These are phyloP conservation scores for Eunapius fragilis DNA, from an alignment of 37 sponge, comb jelly and placozoan species.

Conservation along the genomic window DNA sequence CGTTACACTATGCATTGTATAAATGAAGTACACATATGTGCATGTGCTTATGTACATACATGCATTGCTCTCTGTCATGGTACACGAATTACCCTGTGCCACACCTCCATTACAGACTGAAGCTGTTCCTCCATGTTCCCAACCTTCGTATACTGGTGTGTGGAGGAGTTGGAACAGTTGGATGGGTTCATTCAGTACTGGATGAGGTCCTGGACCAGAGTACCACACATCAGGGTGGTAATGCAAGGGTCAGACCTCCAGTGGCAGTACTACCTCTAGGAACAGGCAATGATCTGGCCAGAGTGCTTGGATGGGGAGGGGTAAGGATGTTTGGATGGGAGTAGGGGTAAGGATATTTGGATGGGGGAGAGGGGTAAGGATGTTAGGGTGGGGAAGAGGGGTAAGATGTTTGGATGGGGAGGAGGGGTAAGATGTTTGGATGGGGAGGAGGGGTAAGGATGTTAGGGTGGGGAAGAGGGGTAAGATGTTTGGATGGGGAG, in stretches of 20 bases:
- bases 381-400: background rate
- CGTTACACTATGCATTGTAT: background rate
- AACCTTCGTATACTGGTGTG: conserved; percentile 79
- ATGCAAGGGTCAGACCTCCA: conserved; percentile 45
- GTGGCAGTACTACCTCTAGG: conserved; percentile 92
- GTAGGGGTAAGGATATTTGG: too few species aligned
- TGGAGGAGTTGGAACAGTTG: conserved; percentile 93
- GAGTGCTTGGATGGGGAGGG: conserved; percentile 86
- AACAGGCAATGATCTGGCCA: conserved; percentile 89
- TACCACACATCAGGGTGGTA: background rate
- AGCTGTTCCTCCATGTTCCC: conserved; percentile 48
- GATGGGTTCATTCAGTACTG: conserved; percentile 84
- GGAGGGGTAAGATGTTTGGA: too few species aligned
- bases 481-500: too few species aligned
- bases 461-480: background rate
- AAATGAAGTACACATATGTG: too few species aligned
- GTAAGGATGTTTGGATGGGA: conserved; percentile 49
- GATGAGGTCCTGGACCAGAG: conserved; percentile 72
- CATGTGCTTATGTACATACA: too few species aligned
- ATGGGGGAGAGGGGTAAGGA: background rate
- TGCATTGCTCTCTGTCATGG: too few species aligned
- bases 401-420: too few species aligned
- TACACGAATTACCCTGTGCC: too few species aligned
- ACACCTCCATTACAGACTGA: conserved; percentile 10
- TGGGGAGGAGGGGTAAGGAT: too few species aligned